Conservation (phyloP, 2,113 vertebrate species). For the Sebastes fasciatus region DNA sequence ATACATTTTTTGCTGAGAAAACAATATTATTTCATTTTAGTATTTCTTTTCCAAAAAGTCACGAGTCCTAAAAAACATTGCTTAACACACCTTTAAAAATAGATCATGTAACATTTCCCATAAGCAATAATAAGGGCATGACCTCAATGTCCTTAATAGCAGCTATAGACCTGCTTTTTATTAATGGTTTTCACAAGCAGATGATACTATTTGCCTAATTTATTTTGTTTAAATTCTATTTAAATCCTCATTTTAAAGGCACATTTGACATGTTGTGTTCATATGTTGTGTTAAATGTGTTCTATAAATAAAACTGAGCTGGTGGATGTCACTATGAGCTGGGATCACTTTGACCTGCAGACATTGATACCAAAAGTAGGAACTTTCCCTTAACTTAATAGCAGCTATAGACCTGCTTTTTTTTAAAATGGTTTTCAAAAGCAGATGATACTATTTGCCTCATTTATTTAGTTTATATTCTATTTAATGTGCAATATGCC, state of each 20-base stretch:
- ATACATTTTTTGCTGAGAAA: neutral
- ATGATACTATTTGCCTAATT: neutral
- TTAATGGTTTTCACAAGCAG: neutral
- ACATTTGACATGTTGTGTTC: neutral
- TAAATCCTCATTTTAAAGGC: neutral
- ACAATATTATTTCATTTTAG: neutral
- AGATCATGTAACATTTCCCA: neutral
- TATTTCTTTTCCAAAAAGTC: neutral
- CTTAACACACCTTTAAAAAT: neutral
- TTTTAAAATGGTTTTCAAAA: neutral
- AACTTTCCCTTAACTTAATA: neutral
- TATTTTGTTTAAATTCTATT: neutral
- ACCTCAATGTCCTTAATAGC: neutral
- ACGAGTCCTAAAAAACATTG: neutral
- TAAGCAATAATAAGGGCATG: neutral
- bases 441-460: neutral
- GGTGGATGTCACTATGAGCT: neutral
- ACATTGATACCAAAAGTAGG: neutral
- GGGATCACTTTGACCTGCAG: neutral
- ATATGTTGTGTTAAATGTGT: neutral
- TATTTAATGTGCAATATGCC: neutral
- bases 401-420: no score
- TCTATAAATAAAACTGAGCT: slow-evolving; percentile 9
- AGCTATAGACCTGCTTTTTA: neutral
- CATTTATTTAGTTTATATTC: neutral